A percentile compares a stretch with the other conserved stretches of the same genome.
phyloP scores from a whole-genome alignment of 2,797 vertebrate species.

The Catharus ustulatus region DNA sequence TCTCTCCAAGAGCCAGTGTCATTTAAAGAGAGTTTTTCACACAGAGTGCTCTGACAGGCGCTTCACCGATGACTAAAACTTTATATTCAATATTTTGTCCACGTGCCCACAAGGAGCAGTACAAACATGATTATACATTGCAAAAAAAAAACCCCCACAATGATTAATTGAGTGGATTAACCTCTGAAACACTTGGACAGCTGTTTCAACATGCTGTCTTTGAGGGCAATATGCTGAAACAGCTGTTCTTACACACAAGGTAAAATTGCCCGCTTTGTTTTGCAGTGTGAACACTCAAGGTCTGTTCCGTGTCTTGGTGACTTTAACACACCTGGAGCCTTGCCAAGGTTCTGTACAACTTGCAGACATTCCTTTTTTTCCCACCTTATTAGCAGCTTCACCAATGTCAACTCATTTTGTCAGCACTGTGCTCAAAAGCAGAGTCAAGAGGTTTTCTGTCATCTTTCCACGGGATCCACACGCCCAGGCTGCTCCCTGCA shows the following conservation, averaged over 20 bases:
- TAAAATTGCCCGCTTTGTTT: not conserved
- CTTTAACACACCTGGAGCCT: not conserved
- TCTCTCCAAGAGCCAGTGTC: not conserved
- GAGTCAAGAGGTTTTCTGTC: not conserved
- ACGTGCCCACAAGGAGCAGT: not conserved
- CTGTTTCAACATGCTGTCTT: slow-evolving; percentile 47
- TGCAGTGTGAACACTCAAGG: not conserved
- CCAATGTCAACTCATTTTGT: not conserved
- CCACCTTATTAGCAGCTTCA: not conserved
- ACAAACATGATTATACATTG: not conserved
- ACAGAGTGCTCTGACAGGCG: not conserved
- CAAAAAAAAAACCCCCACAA: not conserved
- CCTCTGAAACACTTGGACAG: slow-evolving; percentile 24
- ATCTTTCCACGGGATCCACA: not conserved
- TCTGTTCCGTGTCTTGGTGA: not conserved
- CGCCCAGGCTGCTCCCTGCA: not conserved
- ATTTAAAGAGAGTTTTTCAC: not conserved
- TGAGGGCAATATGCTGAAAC: slow-evolving; percentile 33
- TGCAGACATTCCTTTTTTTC: not conserved
- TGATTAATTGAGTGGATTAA: slow-evolving; percentile 53
- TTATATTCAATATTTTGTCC: not conserved
- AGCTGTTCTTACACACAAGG: slow-evolving; percentile 30
- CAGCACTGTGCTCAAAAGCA: not conserved
- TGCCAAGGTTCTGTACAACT: not conserved
- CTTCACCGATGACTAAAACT: not conserved